Evolutionary conservation across 2,797 vertebrate species (phyloP), one percentile per base, ranked within the genome.

Genomic region (Argentina silus): DNA sequence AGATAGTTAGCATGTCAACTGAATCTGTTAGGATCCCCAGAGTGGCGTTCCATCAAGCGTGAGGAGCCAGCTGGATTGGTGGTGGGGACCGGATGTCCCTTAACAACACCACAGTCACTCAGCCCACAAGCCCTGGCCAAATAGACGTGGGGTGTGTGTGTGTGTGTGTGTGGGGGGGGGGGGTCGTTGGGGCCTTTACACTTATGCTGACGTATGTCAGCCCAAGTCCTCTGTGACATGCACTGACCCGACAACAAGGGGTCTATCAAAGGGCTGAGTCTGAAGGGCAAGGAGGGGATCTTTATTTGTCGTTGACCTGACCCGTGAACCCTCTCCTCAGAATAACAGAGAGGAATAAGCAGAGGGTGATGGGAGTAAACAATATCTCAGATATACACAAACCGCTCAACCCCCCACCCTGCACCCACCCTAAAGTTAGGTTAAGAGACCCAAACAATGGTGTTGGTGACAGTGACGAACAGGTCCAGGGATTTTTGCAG

Each of bases 1-100:
- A 93, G 92, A 88, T 88, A 93, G 91, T 92, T 93, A 91, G 89
- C 91, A 82, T 90, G 91, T 95, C 93, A 90, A 87, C 91, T 91
- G 90, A 90, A 83, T 89, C 91, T 92, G 89, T 88, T 90, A 88
- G 83, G 84, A 89, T 93, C 89, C 91, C 88, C 78, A 78, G 82
- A 94, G 89, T 85, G 85, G 83, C 51, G 51, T n/a, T 92, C 88
- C 85, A 84, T 88, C 91, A 88, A 86, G 92, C 73, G 1, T 86
- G 81, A 90, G 15, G 50, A n/a, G 50, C 50, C 15, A 14, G 12
- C 14, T 51, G 50, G 6, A 12, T 15, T 6, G 50, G 4, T 84
- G 79, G 89, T 27, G 85, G 78, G 88, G 90, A 83, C 79, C 67
- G 82, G 82, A 86, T 87, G 89, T 91, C 89, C 89, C 92, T 90